These are phyloP conservation scores for Anolis sagrei DNA, from an alignment of 2,113 vertebrate species.

Conservation along the genomic window DNA sequence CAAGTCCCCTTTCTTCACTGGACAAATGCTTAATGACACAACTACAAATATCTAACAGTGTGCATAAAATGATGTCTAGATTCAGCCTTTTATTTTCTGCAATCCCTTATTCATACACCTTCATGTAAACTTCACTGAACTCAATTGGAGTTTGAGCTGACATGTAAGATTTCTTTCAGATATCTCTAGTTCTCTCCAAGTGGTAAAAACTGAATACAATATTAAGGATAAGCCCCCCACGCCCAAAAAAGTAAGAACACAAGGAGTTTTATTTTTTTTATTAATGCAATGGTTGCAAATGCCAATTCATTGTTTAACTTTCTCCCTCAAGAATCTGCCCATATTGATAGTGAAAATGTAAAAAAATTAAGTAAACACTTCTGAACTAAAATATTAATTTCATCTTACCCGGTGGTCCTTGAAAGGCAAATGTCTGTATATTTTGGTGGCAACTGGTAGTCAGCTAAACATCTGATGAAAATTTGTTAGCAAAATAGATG, in stretches of 20 bases:
- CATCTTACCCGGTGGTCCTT: neutral
- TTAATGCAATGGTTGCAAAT: neutral
- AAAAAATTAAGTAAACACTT: neutral
- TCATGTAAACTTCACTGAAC: neutral
- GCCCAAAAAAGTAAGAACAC: neutral
- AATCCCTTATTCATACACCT: neutral
- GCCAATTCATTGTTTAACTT: neutral
- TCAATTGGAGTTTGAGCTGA: neutral
- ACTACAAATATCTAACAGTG: neutral
- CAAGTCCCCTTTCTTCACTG: neutral
- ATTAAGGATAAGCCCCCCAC: neutral
- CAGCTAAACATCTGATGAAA: constrained; percentile 18
- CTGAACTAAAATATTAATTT: constrained; percentile 10
- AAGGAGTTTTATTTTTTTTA: neutral
- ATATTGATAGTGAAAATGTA: neutral
- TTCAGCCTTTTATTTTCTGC: no score
- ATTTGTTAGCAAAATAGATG: constrained; percentile 15
- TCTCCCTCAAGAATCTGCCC: neutral
- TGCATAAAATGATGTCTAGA: neutral
- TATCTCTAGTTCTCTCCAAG: neutral
- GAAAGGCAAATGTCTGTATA: neutral
- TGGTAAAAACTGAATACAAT: neutral
- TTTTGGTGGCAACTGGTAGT: constrained; percentile 12
- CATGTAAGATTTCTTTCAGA: neutral
- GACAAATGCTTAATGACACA: neutral